Evolutionary conservation across 2,888 invertebrate species (phyloP), one percentile per base, ranked within the genome.

Genomic region (Limnephilus rhombicus): DNA sequence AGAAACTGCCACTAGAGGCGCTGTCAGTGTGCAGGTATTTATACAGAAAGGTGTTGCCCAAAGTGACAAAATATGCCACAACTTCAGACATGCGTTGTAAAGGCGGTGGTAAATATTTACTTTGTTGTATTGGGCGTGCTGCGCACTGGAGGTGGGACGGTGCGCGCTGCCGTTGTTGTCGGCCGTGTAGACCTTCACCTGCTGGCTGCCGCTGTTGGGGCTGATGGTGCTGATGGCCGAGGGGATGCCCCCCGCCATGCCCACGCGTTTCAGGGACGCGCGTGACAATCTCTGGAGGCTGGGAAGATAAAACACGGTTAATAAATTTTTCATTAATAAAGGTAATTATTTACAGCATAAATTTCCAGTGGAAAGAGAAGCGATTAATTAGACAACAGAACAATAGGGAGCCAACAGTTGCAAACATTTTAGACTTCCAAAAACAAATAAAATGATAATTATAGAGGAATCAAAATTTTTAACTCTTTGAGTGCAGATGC

Each of bases 131-230:
- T 98, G 98, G 96, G 98, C 98, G 95, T 98, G 97, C 95, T 96
- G 98, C 95, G 98, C 97, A 95, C 98, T 98, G 96, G 96, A 97
- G 95, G 96, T 97, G 94, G 96, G 97, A 94, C 97, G 97, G 95
- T 97, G 97, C 95, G 97, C 97, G 97, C 97, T 98, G 95, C 98
- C 98, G 96, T 98, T 98, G 96, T 98, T 96, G 96, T 97, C 97
- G 96, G 97, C 98, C 97, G 98, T 98, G 97, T 99, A 99, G 96
- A 98, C 98, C 97, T 98, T 98, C 96, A 99, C 98, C 98, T 98
- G 98, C 98, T 98, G 98, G 96, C 98, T 98, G 96, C 98, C 98
- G 95, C 97, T 97, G 94, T 96, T 96, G 94, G 97, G 96, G 53
- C 92, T 93, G 94, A 97, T 96, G 94, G 97, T 96, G 91, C 96